Base-by-base conservation (phyloP, 2,888 invertebrate genomes). In the Pterostichus madidus region DNA sequence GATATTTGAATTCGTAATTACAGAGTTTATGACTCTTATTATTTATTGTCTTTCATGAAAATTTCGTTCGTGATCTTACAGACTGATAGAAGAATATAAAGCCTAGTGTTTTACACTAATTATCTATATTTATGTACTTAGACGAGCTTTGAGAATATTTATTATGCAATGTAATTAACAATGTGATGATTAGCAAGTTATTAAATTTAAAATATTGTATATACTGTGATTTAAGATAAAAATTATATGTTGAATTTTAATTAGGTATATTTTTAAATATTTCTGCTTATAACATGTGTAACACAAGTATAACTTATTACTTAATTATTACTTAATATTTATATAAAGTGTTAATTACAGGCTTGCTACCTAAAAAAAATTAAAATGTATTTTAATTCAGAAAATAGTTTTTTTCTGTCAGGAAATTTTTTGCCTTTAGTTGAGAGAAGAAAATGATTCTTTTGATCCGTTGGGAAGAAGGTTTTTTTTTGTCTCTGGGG, bases 1-100 rank as follows among this genome's bases (percentile, higher is more conserved):
- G 56, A 53, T 61, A 61, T 76, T 76, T 31, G 17, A 76, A 76
- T 76, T 76, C 32, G 76, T 76, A 35, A 75, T 75, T 75, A 75
- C 24, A 49, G 24, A 31, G 32, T 76, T 76, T 76, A 76, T 76
- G 32, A n/a, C 32, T 17, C 35, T 10, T 32, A 53, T 76, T 76
- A 76, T 76, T 76, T 76, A 76, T 76, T 35, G 32, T 15, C 49
- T 35, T 49, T 64, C 32, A 32, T 31, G 11, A 64, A 64, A 35
- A 64, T 64, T 64, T 64, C 64, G 64, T 35, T 32, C 64, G 32
- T 64, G 64, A 64, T 64, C 13, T n/a, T 64, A 35, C 10, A n/a
- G 5, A 49, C 8, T 49, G 49, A 49, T 49, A 35, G 35, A 31
- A n/a, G 64, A 64, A 13, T 64, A 64, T 64, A n/a, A 39, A 64